A percentile compares a stretch with the other conserved stretches of the same genome.
These are phyloP conservation scores for Dioctria rufipes DNA, from an alignment of 2,888 invertebrate genomes.

Conservation along the genomic window DNA sequence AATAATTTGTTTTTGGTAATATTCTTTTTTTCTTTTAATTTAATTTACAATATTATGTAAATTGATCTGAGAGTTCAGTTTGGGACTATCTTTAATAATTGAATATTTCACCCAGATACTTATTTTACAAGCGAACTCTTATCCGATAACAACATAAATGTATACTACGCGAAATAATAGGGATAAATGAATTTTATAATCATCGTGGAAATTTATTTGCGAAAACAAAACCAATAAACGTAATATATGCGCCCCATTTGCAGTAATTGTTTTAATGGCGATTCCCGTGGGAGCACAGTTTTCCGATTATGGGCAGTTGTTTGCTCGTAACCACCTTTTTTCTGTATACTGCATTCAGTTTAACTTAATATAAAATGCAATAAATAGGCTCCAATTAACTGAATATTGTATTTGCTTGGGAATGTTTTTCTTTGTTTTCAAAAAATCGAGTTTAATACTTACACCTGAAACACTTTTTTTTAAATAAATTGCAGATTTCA, in stretches of 20 bases:
- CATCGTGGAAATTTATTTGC: constrained; percentile 48
- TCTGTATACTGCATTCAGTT: constrained; percentile 40
- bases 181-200: constrained; percentile 47
- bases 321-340: constrained; percentile 47
- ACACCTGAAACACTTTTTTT: constrained; percentile 28
- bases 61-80: too few species aligned
- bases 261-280: constrained; percentile 70
- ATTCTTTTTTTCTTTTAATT: too few species aligned
- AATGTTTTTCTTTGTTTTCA: constrained; percentile 25
- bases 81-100: constrained; percentile 29
- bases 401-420: constrained; percentile 14
- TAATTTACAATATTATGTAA: too few species aligned
- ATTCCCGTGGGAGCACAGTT: constrained; percentile 64
- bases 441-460: constrained; percentile 8
- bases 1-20: too few species aligned
- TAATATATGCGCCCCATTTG: constrained; percentile 67
- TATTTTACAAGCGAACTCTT: not conserved
- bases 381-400: constrained; percentile 43
- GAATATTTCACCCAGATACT: not conserved
- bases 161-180: constrained; percentile 21
- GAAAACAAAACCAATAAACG: constrained; percentile 50
- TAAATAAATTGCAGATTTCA: not conserved
- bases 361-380: constrained; percentile 23
- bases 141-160: not conserved
- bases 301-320: constrained; percentile 48